phyloP scores from a whole-genome alignment of 2,888 invertebrate genomes.

The Tachina fera region DNA sequence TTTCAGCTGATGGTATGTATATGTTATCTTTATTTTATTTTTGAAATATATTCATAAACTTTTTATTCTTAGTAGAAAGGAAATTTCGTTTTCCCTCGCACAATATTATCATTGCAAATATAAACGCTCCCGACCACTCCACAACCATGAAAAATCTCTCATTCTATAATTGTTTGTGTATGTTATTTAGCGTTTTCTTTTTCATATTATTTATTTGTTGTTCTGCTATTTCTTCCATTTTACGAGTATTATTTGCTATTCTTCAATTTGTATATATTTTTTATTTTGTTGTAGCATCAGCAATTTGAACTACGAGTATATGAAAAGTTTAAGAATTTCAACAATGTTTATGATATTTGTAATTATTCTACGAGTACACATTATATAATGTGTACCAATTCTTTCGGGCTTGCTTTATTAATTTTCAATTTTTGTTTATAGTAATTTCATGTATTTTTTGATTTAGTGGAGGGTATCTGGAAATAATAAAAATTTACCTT shows the following conservation, averaged over 20 bases:
- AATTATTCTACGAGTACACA: neutral
- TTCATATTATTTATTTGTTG: neutral
- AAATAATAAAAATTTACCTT: no score
- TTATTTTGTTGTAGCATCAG: neutral
- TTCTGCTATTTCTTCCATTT: neutral
- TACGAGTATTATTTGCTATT: neutral
- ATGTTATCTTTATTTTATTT: neutral
- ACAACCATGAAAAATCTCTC: conserved; percentile 10
- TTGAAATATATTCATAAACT: neutral
- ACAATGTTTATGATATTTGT: neutral
- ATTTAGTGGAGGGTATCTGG: no score
- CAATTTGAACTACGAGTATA: no score
- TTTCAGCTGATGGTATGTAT: no score
- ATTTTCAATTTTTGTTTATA: no score
- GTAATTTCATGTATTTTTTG: no score
- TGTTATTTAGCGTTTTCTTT: conserved; percentile 37
- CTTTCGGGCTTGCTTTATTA: no score
- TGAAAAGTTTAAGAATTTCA: conserved; percentile 20
- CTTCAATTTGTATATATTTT: conserved; percentile 35
- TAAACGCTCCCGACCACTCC: neutral
- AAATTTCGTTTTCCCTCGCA: conserved; percentile 8
- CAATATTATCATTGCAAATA: neutral
- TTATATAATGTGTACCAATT: neutral
- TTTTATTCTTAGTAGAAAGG: neutral
- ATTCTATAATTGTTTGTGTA: neutral